These are phyloP conservation scores for Dermatophagoides farinae DNA, from an alignment of 1,140 invertebrate genomes.

Conservation along the genomic window DNA sequence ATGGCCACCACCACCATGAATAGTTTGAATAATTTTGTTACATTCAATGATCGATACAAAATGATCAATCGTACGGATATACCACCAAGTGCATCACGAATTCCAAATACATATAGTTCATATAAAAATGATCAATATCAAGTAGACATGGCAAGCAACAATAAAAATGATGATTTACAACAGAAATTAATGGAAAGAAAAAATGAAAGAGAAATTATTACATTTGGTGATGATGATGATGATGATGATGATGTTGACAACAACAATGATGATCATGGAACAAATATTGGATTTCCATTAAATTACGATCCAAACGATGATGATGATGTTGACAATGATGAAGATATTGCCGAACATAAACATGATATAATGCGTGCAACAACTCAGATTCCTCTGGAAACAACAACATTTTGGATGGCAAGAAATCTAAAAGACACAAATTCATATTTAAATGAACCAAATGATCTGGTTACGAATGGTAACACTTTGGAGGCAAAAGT, in stretches of 20 bases:
- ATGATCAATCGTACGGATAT: constrained; percentile 4
- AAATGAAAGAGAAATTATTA: neutral
- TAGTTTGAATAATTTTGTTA: neutral
- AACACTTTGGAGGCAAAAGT: neutral
- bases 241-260: neutral
- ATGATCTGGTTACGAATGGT: neutral
- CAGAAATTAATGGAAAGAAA: neutral
- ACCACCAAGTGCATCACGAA: neutral
- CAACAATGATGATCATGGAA: neutral
- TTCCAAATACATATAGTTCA: neutral
- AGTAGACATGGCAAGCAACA: neutral
- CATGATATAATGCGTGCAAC: no score
- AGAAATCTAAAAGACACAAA: neutral
- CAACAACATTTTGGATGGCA: neutral
- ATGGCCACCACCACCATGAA: no score
- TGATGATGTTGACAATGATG: neutral
- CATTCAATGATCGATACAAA: no score
- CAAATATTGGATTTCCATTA: neutral
- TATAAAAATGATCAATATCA: neutral
- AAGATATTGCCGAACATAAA: no score
- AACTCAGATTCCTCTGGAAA: neutral
- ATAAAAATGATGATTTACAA: neutral
- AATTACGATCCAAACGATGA: neutral
- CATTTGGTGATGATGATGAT: neutral
- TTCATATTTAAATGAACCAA: neutral